A percentile compares a stretch with the other conserved stretches of the same genome.
Conservation (phyloP, 2,113 vertebrate genomes). For the Globicephala melas region DNA sequence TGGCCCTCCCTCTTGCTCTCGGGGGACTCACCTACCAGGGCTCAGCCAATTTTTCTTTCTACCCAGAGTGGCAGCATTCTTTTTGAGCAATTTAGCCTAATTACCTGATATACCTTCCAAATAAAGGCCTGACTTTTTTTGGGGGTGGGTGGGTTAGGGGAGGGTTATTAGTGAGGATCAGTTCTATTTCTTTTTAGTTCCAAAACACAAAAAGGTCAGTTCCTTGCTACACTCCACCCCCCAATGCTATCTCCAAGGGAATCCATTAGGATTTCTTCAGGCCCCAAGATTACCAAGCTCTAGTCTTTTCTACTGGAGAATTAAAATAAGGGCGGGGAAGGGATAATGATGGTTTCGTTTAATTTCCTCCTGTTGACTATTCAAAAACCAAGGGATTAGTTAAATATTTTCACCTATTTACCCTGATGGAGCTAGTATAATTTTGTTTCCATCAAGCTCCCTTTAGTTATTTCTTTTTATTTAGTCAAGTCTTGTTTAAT, state of each 20-base stretch:
- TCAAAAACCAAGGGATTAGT: neutral
- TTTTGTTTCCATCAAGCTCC: neutral
- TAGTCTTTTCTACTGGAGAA: neutral
- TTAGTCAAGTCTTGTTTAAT: neutral
- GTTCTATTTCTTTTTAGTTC: neutral
- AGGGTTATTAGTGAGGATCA: neutral
- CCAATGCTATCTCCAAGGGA: neutral
- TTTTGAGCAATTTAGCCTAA: neutral
- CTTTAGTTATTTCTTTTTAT: neutral
- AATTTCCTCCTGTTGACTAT: neutral
- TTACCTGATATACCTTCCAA: neutral
- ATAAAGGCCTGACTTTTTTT: neutral
- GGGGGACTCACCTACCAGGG: neutral
- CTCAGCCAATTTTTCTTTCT: neutral
- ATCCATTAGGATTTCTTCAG: neutral
- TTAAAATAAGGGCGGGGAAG: neutral
- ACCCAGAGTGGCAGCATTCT: neutral
- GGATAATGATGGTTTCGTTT: neutral
- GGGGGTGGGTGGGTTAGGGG: rapidly evolving
- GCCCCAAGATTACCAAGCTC: neutral
- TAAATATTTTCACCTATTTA: neutral
- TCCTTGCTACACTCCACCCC: neutral
- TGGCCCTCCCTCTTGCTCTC: neutral
- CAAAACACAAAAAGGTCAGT: neutral
- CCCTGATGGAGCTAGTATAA: no score